Evolutionary conservation across 2,888 invertebrate species (phyloP).

Genomic region (Eulithis testata): DNA sequence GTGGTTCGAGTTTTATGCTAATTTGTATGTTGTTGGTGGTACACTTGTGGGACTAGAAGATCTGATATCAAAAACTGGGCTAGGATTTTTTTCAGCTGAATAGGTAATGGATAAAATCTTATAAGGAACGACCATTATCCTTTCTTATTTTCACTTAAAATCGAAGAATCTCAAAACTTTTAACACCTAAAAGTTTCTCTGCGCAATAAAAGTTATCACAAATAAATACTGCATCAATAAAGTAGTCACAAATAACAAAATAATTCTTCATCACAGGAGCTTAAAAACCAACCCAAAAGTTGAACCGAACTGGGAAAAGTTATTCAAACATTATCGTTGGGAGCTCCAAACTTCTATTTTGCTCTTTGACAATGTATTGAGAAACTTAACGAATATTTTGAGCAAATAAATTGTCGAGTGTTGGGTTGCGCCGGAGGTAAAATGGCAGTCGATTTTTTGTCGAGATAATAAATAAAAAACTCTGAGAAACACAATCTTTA

Average conservation of each 20-base stretch:
- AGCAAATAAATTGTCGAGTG: conserved; percentile 45
- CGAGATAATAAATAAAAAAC: too few relatives aligned
- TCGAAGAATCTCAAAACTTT: not conserved
- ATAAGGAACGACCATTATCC: not conserved
- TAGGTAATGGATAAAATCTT: too few relatives aligned
- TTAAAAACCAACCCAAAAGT: conserved; percentile 46
- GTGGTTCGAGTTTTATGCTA: conserved; percentile 72
- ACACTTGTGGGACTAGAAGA: conserved; percentile 29
- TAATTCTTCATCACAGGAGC: conserved; percentile 34
- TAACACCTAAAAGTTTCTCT: conserved; percentile 23
- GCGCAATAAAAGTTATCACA: conserved; percentile 17
- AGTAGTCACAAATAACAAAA: conserved; percentile 32
- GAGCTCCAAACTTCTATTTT: conserved; percentile 49
- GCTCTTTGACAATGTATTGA: conserved; percentile 49
- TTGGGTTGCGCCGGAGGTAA: conserved; percentile 33
- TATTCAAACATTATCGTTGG: conserved; percentile 55
- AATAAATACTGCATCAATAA: conserved; percentile 15
- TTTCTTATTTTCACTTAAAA: not conserved
- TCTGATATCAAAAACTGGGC: conserved; percentile 39
- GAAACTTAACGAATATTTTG: conserved; percentile 46
- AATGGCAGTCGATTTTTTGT: conserved; percentile 20
- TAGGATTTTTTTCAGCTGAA: too few relatives aligned
- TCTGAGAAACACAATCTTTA: too few relatives aligned
- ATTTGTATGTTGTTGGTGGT: conserved; percentile 52
- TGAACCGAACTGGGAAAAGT: conserved; percentile 51